phyloP scores from a whole-genome alignment of 2,797 vertebrate genomes.

The Pyrocephalus nanus region DNA sequence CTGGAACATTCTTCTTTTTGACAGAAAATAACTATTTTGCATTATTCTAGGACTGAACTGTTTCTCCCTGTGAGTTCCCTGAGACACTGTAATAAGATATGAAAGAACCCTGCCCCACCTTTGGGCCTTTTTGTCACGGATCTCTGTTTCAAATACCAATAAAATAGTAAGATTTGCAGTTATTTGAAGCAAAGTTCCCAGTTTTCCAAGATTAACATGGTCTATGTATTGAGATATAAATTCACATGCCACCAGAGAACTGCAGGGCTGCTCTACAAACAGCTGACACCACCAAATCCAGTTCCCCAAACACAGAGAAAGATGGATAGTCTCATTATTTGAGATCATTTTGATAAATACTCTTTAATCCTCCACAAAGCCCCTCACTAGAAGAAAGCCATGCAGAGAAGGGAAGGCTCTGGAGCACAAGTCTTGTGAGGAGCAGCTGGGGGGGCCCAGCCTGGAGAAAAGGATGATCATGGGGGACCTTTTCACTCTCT shows the following conservation, averaged over 20 bases:
- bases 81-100: neutral
- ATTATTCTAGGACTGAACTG: neutral
- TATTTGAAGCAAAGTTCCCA: neutral
- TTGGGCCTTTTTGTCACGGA: neutral
- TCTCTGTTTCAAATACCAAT: neutral
- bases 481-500: accelerated
- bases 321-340: neutral
- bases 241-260: neutral
- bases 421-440: neutral
- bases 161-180: neutral
- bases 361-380: neutral
- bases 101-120: neutral
- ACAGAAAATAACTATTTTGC: neutral
- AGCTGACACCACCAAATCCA: neutral
- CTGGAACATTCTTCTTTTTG: neutral
- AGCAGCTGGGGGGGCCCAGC: neutral
- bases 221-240: neutral
- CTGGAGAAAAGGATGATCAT: neutral
- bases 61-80: neutral
- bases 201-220: neutral
- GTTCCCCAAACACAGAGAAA: neutral
- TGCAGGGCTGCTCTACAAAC: neutral
- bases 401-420: neutral
- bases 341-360: neutral
- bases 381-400: neutral